Evolutionary conservation across 2,888 invertebrate species (phyloP).

Genomic region (Aethes cnicana): DNA sequence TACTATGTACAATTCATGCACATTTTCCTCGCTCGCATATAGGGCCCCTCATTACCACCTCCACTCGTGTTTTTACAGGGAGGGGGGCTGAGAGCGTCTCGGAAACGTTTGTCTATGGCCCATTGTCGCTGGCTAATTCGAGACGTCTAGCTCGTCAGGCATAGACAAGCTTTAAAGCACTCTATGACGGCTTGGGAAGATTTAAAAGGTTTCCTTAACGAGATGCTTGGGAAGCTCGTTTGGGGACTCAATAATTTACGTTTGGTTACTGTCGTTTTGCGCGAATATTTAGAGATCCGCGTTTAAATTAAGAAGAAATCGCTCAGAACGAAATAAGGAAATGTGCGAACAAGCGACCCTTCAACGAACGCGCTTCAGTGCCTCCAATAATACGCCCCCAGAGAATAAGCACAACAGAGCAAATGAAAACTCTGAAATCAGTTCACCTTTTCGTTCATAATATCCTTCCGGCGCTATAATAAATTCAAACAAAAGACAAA

Average conservation of each 20-base stretch:
- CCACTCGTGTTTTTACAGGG: background rate
- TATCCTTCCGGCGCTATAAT: slow-evolving; percentile 60
- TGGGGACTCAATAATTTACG: too few relatives aligned
- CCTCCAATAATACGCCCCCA: too few relatives aligned
- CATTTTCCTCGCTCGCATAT: slow-evolving; percentile 10
- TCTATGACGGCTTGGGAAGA: too few relatives aligned
- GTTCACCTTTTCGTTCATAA: slow-evolving; percentile 55
- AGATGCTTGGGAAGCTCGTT: too few relatives aligned
- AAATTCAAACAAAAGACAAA: slow-evolving; percentile 63
- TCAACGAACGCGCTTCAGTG: background rate
- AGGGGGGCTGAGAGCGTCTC: slow-evolving; percentile 17
- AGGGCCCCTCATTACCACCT: background rate
- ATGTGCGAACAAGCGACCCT: background rate
- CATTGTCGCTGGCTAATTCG: slow-evolving; percentile 23
- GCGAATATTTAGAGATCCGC: too few relatives aligned
- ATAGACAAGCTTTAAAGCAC: too few relatives aligned
- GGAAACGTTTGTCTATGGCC: slow-evolving; percentile 24
- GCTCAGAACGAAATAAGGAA: too few relatives aligned
- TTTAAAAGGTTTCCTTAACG: too few relatives aligned
- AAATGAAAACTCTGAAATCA: slow-evolving; percentile 45
- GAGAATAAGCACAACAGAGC: slow-evolving; percentile 16
- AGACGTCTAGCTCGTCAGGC: slow-evolving; percentile 10
- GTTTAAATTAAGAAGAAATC: too few relatives aligned
- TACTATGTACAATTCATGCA: too few relatives aligned
- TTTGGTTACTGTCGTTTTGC: too few relatives aligned